These are phyloP conservation scores for Poeciliopsis occidentalis DNA, from an alignment of 2,113 vertebrate species.

Conservation along the genomic window DNA sequence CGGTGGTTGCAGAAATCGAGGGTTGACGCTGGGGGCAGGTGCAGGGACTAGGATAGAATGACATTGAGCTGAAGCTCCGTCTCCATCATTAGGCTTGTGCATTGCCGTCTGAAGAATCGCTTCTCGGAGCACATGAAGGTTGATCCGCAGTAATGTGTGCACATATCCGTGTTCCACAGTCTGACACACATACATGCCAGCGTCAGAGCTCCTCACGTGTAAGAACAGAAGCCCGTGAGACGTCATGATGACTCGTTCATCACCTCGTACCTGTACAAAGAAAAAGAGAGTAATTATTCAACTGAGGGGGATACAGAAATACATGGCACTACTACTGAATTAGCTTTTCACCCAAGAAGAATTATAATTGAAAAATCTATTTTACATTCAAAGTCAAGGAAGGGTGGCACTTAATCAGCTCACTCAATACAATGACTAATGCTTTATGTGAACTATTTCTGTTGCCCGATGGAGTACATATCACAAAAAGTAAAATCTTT, in stretches of 20 bases:
- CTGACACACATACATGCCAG: slow-evolving; percentile 92
- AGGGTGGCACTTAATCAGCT: slow-evolving; percentile 6
- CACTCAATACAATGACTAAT: not conserved
- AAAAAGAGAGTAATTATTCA: not conserved
- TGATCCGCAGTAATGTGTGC: slow-evolving; percentile 86
- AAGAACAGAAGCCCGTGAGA: slow-evolving; percentile 92
- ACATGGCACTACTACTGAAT: not conserved
- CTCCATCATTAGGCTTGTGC: slow-evolving; percentile 69
- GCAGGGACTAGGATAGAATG: slow-evolving; percentile 40
- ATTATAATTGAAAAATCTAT: slow-evolving; percentile 4
- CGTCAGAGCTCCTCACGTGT: slow-evolving; percentile 82
- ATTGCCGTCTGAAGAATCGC: slow-evolving; percentile 83
- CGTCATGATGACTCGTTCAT: slow-evolving; percentile 88
- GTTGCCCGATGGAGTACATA: too few relatives aligned
- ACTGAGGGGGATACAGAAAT: not conserved
- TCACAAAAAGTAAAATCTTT: not conserved
- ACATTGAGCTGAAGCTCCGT: slow-evolving; percentile 49
- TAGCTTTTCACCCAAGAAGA: not conserved
- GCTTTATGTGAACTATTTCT: not conserved
- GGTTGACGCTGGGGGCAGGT: slow-evolving; percentile 68
- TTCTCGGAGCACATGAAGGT: slow-evolving; percentile 87
- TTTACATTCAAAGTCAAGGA: not conserved
- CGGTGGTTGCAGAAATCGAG: slow-evolving; percentile 78
- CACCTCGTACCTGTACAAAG: slow-evolving; percentile 82
- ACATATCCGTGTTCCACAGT: slow-evolving; percentile 92